Conservation (phyloP, 2,888 invertebrate genomes). For the Terebella lapidaria region DNA sequence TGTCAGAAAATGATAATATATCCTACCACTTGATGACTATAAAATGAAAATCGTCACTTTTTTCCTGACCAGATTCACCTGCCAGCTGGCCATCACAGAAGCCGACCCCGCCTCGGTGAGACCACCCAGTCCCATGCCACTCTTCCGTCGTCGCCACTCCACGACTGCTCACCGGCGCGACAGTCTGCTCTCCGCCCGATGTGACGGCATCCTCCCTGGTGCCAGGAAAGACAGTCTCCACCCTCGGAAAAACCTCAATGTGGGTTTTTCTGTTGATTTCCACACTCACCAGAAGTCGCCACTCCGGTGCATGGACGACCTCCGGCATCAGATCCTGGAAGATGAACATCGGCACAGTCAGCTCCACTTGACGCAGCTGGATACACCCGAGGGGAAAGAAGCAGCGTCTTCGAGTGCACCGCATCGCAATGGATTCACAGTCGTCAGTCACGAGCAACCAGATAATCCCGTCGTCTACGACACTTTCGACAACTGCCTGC, state of each 20-base stretch:
- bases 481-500: conserved; percentile 39
- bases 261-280: conserved; percentile 37
- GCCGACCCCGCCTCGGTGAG: conserved; percentile 45
- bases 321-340: conserved; percentile 16
- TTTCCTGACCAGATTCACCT: conserved; percentile 55
- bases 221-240: not conserved
- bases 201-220: conserved; percentile 5
- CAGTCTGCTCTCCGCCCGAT: not conserved
- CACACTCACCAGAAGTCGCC: conserved; percentile 7
- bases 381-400: not conserved
- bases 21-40: too few relatives aligned
- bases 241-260: conserved; percentile 44
- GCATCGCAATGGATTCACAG: not conserved
- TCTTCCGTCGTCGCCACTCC: not conserved
- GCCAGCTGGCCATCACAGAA: conserved; percentile 66
- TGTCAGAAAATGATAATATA: not conserved
- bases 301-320: conserved; percentile 11
- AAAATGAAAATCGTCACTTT: too few relatives aligned
- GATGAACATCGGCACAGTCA: not conserved
- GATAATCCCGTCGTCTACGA: conserved; percentile 23
- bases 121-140: not conserved
- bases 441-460: not conserved
- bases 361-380: not conserved
- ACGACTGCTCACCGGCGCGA: conserved; percentile 6
- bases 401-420: not conserved